phyloP scores from a whole-genome alignment of 2,888 invertebrate species.

The Leptopilina myrica region DNA sequence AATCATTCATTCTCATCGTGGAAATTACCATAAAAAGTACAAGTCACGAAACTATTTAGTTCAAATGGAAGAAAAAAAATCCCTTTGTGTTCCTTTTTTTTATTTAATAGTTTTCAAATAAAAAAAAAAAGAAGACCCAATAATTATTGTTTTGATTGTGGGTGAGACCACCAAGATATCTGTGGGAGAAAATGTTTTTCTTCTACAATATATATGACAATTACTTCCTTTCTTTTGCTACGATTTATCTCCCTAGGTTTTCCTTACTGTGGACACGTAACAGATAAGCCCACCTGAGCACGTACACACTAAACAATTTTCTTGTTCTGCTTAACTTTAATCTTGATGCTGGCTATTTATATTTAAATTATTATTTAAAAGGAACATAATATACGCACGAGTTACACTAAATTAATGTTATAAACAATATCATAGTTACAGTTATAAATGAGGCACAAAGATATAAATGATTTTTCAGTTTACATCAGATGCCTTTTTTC shows the following conservation, averaged over 20 bases:
- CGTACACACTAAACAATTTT: constrained; percentile 11
- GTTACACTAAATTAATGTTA: not conserved
- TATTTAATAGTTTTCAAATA: too few relatives aligned
- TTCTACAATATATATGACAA: constrained; percentile 13
- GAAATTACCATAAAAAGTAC: not conserved
- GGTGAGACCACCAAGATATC: constrained; percentile 54
- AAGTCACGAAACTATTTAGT: not conserved
- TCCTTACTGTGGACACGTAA: constrained; percentile 9
- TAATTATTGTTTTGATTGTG: constrained; percentile 50
- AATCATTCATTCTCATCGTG: not conserved
- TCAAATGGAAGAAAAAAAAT: too few relatives aligned
- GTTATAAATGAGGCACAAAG: constrained; percentile 5
- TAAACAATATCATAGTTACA: not conserved
- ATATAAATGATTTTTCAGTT: not conserved
- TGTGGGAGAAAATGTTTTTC: constrained; percentile 53
- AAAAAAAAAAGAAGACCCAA: too few relatives aligned
- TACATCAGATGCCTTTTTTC: not conserved
- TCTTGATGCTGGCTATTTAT: constrained; percentile 12
- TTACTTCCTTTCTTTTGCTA: constrained; percentile 47
- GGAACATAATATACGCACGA: constrained; percentile 1
- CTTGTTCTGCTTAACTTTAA: constrained; percentile 3
- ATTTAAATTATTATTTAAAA: constrained; percentile 17
- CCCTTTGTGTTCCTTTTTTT: too few relatives aligned
- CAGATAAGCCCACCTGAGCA: constrained; percentile 26
- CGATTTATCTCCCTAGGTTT: constrained; percentile 35